A percentile compares a stretch with the other conserved stretches of the same genome.
Evolutionary conservation across 1,140 invertebrate species (phyloP).

Genomic region (Pachyrhynchus sulphureomaculatus): DNA sequence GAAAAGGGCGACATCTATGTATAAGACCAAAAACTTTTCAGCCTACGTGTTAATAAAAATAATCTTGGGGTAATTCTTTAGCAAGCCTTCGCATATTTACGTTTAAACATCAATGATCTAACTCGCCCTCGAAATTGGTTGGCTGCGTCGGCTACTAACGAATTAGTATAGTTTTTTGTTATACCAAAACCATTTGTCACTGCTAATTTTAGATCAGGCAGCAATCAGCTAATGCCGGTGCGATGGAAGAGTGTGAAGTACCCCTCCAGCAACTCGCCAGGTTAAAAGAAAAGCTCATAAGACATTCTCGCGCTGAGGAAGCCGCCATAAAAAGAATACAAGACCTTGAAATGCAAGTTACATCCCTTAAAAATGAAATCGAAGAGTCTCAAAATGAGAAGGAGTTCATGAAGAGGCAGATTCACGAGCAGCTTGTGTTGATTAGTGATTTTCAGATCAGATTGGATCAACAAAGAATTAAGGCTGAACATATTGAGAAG

Average conservation of each 20-base stretch:
- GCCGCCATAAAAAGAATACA: constrained; percentile 70
- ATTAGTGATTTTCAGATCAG: constrained; percentile 76
- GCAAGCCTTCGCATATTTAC: too few relatives aligned
- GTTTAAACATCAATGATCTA: too few relatives aligned
- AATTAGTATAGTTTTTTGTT: too few relatives aligned
- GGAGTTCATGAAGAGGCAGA: constrained; percentile 74
- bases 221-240: constrained; percentile 33
- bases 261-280: constrained; percentile 52
- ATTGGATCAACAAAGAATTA: constrained; percentile 73
- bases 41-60: too few relatives aligned
- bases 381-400: constrained; percentile 78
- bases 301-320: constrained; percentile 70
- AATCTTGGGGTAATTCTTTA: too few relatives aligned
- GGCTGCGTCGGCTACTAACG: too few relatives aligned
- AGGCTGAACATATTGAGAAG: constrained; percentile 68
- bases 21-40: too few relatives aligned
- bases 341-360: constrained; percentile 73
- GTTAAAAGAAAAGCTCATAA: constrained; percentile 66
- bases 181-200: too few relatives aligned
- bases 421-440: constrained; percentile 76
- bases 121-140: too few relatives aligned
- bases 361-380: constrained; percentile 59
- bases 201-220: constrained; percentile 36
- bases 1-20: too few relatives aligned
- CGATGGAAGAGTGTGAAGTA: constrained; percentile 47